These are phyloP conservation scores for Pachyramphus minor DNA, from an alignment of 2,113 vertebrate genomes.

Conservation along the genomic window DNA sequence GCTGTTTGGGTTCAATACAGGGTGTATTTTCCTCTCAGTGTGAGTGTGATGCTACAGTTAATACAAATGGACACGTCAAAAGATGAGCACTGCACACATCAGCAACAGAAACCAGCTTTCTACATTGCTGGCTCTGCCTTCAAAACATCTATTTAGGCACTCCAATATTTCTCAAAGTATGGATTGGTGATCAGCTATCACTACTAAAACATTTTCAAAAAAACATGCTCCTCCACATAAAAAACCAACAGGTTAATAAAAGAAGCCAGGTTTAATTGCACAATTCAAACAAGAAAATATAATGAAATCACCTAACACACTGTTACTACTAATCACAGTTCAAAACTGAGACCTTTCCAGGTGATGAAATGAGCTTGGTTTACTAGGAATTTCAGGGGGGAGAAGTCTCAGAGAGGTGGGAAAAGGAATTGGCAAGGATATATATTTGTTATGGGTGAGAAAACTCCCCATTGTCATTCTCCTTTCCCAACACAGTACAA, in stretches of 20 bases:
- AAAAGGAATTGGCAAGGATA: background rate
- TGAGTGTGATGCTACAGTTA: background rate
- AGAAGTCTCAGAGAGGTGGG: background rate
- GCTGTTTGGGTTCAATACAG: background rate
- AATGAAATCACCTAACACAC: background rate
- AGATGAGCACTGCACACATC: background rate
- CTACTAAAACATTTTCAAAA: background rate
- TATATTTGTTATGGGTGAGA: background rate
- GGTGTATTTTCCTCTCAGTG: conserved; percentile 6
- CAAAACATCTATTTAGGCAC: background rate
- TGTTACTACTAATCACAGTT: background rate
- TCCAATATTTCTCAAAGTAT: background rate
- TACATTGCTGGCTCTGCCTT: background rate
- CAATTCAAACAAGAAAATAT: background rate
- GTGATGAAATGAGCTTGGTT: background rate
- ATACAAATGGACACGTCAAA: background rate
- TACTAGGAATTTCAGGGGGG: background rate
- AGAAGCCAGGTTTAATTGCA: conserved; percentile 7
- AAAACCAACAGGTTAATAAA: background rate
- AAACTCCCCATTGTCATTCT: background rate
- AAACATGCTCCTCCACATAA: background rate
- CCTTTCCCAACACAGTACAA: background rate
- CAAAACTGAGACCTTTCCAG: background rate
- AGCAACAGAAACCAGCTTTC: background rate
- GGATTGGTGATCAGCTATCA: background rate